Evolutionary conservation across 1,140 invertebrate genomes (phyloP).

Genomic region (Macrobrachium nipponense): DNA sequence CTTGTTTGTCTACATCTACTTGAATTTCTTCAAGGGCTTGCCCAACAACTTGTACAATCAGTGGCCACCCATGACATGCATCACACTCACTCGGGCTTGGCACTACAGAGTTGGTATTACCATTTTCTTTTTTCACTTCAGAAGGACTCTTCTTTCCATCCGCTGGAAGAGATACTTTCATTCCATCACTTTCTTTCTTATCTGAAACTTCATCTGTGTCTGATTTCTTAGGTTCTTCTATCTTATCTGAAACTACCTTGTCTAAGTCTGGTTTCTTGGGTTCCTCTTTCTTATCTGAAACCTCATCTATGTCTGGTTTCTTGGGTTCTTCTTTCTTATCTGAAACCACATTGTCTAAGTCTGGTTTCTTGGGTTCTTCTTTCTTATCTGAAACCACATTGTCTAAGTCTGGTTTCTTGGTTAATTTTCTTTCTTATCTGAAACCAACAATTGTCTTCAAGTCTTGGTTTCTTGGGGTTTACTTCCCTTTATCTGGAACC

Average conservation of each 20-base stretch:
- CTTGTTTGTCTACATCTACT: slow-evolving; percentile 36
- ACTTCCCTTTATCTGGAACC: neutral
- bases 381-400: neutral
- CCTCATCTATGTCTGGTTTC: too few species aligned
- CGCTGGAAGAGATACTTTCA: too few species aligned
- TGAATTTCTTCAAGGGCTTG: slow-evolving; percentile 23
- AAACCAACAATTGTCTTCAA: neutral
- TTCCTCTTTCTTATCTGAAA: neutral
- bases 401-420: neutral
- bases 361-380: neutral
- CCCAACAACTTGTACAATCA: slow-evolving; percentile 27
- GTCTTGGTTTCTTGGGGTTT: neutral
- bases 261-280: too few species aligned
- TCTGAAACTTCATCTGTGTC: too few species aligned
- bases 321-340: neutral
- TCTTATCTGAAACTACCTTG: neutral
- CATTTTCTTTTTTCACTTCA: too few species aligned
- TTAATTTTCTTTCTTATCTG: neutral
- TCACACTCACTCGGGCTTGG: slow-evolving; percentile 20
- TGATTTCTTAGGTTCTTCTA: neutral
- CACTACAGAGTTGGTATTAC: too few species aligned
- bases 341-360: too few species aligned
- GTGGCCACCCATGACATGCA: slow-evolving; percentile 12
- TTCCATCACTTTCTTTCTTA: too few species aligned
- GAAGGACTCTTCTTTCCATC: too few species aligned